A percentile compares a stretch with the other conserved stretches of the same genome.
phyloP scores from a whole-genome alignment of 2,113 vertebrate genomes.

The Phaethornis superciliosus region DNA sequence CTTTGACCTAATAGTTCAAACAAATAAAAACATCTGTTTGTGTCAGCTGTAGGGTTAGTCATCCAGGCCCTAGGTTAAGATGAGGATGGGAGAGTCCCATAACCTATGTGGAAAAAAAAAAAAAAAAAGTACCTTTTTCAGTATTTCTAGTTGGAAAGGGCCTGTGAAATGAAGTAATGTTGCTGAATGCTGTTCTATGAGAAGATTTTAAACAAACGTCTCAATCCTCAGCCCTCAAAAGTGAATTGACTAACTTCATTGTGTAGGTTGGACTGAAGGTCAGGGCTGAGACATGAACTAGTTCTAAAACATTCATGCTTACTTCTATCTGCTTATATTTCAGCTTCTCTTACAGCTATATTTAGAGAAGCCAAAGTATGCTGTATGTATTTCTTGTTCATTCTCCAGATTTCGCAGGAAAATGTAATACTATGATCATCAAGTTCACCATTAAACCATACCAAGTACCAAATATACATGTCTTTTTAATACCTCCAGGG shows the following conservation, averaged over 20 bases:
- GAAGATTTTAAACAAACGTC: background rate
- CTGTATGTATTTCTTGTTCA: background rate
- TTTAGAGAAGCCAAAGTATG: background rate
- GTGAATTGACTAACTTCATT: background rate
- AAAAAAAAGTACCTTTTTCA: background rate
- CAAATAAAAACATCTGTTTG: constrained; percentile 58
- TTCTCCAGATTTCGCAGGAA: background rate
- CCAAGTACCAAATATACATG: no score
- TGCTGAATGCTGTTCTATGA: background rate
- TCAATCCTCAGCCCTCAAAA: background rate
- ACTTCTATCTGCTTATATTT: background rate
- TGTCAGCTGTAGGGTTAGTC: constrained; percentile 19
- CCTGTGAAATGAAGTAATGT: background rate
- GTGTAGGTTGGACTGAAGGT: background rate
- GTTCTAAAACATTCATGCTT: background rate
- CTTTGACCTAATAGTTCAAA: constrained; percentile 67
- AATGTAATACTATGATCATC: background rate
- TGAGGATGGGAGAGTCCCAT: background rate
- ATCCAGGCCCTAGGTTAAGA: background rate
- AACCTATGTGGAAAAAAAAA: background rate
- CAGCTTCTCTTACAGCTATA: background rate
- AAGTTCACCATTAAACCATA: no score
- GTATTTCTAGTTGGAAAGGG: background rate
- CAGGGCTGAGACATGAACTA: background rate
- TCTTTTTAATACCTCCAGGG: no score